Conservation (phyloP, 2,113 vertebrate genomes). For the Hoplias malabaricus region DNA sequence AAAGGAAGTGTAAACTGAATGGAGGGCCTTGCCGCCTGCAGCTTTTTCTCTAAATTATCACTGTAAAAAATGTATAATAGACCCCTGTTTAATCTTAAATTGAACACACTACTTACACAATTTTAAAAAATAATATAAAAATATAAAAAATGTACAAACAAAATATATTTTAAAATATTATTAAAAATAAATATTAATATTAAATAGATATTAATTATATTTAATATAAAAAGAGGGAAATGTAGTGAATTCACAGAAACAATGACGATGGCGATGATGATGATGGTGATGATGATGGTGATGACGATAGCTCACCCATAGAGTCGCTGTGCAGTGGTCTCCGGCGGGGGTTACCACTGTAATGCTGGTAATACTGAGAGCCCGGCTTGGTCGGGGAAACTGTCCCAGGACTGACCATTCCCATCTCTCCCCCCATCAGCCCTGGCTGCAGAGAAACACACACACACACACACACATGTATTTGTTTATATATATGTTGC, state of each 20-base stretch:
- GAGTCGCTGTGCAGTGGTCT: constrained; percentile 85
- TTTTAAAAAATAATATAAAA: too few species aligned
- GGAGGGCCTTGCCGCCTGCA: constrained; percentile 27
- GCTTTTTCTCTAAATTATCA: neutral
- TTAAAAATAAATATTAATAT: too few species aligned
- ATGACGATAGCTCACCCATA: constrained; percentile 80
- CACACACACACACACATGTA: constrained; percentile 35
- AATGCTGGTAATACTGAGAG: constrained; percentile 93
- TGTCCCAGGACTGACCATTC: constrained; percentile 88
- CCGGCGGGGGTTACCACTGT: constrained; percentile 86
- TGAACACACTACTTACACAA: too few species aligned
- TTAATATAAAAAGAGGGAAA: too few species aligned
- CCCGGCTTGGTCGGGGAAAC: constrained; percentile 89
- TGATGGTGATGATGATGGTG: neutral
- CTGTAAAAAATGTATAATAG: too few species aligned
- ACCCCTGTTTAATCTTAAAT: too few species aligned
- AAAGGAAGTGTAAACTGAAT: constrained; percentile 53
- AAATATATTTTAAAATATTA: too few species aligned
- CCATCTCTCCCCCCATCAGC: constrained; percentile 89
- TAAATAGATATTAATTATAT: too few species aligned
- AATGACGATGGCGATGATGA: neutral
- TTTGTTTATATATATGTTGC: too few species aligned
- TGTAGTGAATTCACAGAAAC: constrained; percentile 47
- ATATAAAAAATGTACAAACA: too few species aligned
- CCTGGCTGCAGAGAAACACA: constrained; percentile 81